phyloP scores from a whole-genome alignment of 2,113 vertebrate genomes.

The Anhinga rufa region DNA sequence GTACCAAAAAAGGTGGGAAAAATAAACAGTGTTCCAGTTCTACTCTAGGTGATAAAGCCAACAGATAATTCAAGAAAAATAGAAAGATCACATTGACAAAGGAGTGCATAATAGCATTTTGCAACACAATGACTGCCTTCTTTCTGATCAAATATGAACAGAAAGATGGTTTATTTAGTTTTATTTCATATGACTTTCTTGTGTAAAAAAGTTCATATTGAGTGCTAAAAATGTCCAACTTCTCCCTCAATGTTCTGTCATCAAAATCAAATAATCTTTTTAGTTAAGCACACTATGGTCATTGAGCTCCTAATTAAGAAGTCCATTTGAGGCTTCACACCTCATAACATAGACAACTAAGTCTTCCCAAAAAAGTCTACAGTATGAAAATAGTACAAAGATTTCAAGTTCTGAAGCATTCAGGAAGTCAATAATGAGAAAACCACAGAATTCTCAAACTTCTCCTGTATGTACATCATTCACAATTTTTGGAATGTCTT shows the following conservation, averaged over 20 bases:
- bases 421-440: neutral
- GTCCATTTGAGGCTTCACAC: neutral
- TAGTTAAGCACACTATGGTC: neutral
- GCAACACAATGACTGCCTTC: neutral
- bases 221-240: neutral
- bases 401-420: neutral
- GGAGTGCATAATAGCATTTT: neutral
- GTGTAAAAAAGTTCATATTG: neutral
- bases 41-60: neutral
- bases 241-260: neutral
- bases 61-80: neutral
- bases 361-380: neutral
- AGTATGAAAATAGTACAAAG: neutral
- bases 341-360: neutral
- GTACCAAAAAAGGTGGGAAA: accelerated
- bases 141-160: neutral
- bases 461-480: too few relatives aligned
- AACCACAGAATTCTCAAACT: neutral
- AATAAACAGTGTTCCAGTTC: neutral
- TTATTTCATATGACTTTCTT: neutral
- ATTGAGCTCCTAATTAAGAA: neutral
- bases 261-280: neutral
- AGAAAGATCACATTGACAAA: neutral
- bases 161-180: neutral
- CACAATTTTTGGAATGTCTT: neutral